Percentiles rank a stretch among this genome's conserved stretches.
phyloP scores from a whole-genome alignment of 2,888 invertebrate species.

The Clepsis dumicolana region DNA sequence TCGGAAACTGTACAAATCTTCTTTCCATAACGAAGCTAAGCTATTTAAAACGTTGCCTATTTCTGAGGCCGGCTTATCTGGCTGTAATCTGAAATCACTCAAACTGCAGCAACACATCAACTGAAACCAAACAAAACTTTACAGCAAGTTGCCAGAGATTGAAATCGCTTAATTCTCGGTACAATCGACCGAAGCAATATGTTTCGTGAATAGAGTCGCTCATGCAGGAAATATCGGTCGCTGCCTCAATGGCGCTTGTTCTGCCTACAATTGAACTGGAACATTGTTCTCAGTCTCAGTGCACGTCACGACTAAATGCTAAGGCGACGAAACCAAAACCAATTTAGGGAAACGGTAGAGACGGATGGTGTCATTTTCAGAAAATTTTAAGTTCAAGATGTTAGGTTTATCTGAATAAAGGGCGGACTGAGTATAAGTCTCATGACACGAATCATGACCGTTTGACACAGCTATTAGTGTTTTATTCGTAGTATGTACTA shows the following conservation, averaged over 20 bases:
- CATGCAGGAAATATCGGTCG: conserved; percentile 25
- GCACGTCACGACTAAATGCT: background rate
- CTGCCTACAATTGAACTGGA: conserved; percentile 11
- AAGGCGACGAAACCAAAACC: background rate
- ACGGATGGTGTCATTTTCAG: background rate
- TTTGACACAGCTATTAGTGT: too few relatives aligned
- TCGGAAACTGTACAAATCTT: too few relatives aligned
- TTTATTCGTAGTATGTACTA: too few relatives aligned
- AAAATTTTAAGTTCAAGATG: too few relatives aligned
- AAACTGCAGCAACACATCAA: background rate
- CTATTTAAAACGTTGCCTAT: too few relatives aligned
- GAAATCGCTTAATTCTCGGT: background rate
- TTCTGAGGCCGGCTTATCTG: too few relatives aligned
- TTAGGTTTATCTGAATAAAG: too few relatives aligned
- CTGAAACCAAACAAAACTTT: background rate
- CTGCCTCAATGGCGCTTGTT: conserved; percentile 19
- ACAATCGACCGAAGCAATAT: conserved; percentile 14
- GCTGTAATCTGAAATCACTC: conserved; percentile 2
- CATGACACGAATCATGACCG: too few relatives aligned
- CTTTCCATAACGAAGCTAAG: too few relatives aligned
- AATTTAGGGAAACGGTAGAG: background rate
- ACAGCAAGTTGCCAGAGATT: background rate
- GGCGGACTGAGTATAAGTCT: too few relatives aligned
- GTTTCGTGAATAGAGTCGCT: conserved; percentile 18
- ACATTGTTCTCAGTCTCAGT: conserved; percentile 21